Evolutionary conservation across 2,113 vertebrate species (phyloP).

Genomic region (Hyperopisus bebe): DNA sequence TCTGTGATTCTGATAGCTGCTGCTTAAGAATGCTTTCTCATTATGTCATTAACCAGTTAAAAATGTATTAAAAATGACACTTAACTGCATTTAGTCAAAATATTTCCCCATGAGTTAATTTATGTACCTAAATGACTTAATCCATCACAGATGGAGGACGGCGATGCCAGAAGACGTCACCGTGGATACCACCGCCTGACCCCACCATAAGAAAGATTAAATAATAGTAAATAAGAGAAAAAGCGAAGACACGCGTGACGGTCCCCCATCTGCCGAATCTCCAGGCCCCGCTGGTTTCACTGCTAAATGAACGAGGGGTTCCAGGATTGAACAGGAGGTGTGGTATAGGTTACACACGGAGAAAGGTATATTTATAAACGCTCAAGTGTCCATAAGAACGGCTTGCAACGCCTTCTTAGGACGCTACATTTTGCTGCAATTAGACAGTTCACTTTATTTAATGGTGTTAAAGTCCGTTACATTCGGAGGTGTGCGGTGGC

Average conservation of each 20-base stretch:
- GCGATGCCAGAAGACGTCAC: background rate
- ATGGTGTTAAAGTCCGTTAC: background rate
- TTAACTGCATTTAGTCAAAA: background rate
- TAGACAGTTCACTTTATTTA: background rate
- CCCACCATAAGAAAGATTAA: background rate
- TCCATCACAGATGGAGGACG: background rate
- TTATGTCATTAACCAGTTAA: background rate
- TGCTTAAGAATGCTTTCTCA: background rate
- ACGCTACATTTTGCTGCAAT: background rate
- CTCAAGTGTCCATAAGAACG: background rate
- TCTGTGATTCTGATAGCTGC: background rate
- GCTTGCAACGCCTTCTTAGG: background rate
- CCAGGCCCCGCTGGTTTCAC: background rate
- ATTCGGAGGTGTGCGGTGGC: background rate
- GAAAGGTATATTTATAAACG: background rate
- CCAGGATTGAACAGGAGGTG: background rate
- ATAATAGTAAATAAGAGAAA: background rate
- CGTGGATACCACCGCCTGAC: background rate
- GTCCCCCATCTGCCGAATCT: background rate
- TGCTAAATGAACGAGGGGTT: background rate
- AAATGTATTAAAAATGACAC: background rate
- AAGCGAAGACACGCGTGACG: background rate
- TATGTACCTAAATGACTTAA: background rate
- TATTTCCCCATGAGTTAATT: background rate
- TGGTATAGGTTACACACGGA: background rate